Evolutionary conservation across 2,888 invertebrate species (phyloP).

Genomic region (Agrochola macilenta): DNA sequence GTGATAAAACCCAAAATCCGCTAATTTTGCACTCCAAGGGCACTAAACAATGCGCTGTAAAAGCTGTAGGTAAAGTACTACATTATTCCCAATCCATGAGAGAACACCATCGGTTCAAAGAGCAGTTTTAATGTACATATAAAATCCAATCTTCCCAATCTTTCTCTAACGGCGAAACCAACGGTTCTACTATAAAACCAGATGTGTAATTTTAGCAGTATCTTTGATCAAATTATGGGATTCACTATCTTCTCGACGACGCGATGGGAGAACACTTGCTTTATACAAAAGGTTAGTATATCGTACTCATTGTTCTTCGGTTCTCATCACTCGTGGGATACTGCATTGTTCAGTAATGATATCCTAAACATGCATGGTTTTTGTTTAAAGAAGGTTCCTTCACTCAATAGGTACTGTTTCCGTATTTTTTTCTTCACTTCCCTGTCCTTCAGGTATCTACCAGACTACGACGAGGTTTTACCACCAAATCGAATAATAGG

Average conservation of each 20-base stretch:
- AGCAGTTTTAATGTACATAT: neutral
- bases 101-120: neutral
- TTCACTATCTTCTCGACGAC: slow-evolving; percentile 21
- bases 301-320: slow-evolving; percentile 51
- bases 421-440: slow-evolving; percentile 1
- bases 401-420: slow-evolving; percentile 38
- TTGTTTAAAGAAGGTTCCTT: slow-evolving; percentile 32
- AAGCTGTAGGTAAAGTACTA: neutral
- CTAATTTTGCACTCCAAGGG: neutral
- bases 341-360: slow-evolving; percentile 42
- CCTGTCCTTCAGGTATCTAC: too few relatives aligned
- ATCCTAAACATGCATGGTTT: slow-evolving; percentile 22
- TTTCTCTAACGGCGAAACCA: slow-evolving; percentile 15
- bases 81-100: neutral
- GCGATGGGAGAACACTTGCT: slow-evolving; percentile 57
- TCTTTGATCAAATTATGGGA: slow-evolving; percentile 58
- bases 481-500: neutral
- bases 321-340: slow-evolving; percentile 61
- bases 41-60: neutral
- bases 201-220: slow-evolving; percentile 51
- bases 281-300: slow-evolving; percentile 59
- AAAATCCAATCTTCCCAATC: neutral
- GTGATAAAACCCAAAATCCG: neutral
- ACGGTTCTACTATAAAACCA: slow-evolving; percentile 39
- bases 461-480: neutral